Percentiles rank a stretch among this genome's conserved stretches.
Conservation (phyloP, 2,888 invertebrate species). For the Omphaloscelis lunosa region DNA sequence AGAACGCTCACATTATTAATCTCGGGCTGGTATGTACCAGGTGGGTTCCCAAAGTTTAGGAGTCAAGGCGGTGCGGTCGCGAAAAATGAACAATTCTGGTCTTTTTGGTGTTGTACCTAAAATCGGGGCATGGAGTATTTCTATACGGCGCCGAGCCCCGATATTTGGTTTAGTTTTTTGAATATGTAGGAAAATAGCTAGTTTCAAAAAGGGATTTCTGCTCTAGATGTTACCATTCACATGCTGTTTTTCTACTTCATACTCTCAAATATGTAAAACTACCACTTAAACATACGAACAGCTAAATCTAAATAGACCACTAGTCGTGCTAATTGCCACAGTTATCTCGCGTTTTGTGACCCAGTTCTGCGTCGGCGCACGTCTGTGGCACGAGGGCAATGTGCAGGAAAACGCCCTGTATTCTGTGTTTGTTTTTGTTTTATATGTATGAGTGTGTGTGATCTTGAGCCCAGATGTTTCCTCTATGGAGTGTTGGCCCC, state of each 20-base stretch:
- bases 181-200: no score
- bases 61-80: background rate
- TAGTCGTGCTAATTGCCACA: conserved; percentile 39
- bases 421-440: conserved; percentile 12
- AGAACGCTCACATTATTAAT: no score
- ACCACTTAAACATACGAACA: conserved; percentile 11
- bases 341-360: conserved; percentile 61
- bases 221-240: no score
- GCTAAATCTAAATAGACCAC: conserved; percentile 25
- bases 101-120: no score
- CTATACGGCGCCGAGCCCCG: no score
- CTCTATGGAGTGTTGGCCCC: background rate
- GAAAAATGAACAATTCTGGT: background rate
- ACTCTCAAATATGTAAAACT: background rate
- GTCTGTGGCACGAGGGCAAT: conserved; percentile 55
- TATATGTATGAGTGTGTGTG: conserved; percentile 5
- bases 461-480: conserved; percentile 32
- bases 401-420: conserved; percentile 61
- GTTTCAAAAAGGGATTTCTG: no score
- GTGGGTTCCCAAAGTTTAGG: background rate
- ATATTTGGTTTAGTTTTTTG: no score
- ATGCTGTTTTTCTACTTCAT: no score
- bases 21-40: no score
- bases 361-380: conserved; percentile 53
- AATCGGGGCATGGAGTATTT: no score